Evolutionary conservation across 2,888 invertebrate species (phyloP), one percentile per base, ranked within the genome.

Genomic region (Spisula solida): DNA sequence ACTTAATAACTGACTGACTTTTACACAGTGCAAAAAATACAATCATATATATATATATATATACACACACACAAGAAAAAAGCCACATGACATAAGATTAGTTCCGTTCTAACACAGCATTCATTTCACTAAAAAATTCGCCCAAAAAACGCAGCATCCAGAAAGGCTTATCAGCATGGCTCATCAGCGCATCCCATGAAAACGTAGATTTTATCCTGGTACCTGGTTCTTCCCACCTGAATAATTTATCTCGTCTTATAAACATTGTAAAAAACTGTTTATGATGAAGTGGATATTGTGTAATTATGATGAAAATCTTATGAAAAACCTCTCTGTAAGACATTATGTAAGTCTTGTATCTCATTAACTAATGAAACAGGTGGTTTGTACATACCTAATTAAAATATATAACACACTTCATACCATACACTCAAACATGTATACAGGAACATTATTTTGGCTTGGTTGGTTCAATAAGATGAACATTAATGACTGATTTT

Each of bases 171-270:
- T 82, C 82, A 82, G 82, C n/a, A 66, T n/a, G 55, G 4, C 41
- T 66, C 47, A 82, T 82, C 82, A 82, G 48, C 34, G 70, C 20
- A 18, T 60, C 41, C 48, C 82, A 82, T 82, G 66, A 82, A 82
- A 66, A 8, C 66, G 8, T 75, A 14, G 16, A 34, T 75, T 75
- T 75, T 70, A 47, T 41, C 66, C 82, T 47, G 47, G 34, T 82
- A 82, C 82, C 47, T 70, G 82, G 66, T 14, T 66, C 47, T 47
- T 82, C 82, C 70, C 25, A 82, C 82, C 82, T 82, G 70, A 47
- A 47, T 70, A 25, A 82, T 66, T 70, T 82, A 82, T 82, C 82
- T 82, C 20, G 34, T 70, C 82, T 82, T 82, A 82, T 82, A 82
- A 82, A 81, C 51, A 70, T 47, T 14, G 66, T 47, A 82, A 66